Percentiles rank a stretch among this genome's conserved stretches.
phyloP scores from a whole-genome alignment of 2,113 vertebrate genomes.

The Eublepharis macularius region DNA sequence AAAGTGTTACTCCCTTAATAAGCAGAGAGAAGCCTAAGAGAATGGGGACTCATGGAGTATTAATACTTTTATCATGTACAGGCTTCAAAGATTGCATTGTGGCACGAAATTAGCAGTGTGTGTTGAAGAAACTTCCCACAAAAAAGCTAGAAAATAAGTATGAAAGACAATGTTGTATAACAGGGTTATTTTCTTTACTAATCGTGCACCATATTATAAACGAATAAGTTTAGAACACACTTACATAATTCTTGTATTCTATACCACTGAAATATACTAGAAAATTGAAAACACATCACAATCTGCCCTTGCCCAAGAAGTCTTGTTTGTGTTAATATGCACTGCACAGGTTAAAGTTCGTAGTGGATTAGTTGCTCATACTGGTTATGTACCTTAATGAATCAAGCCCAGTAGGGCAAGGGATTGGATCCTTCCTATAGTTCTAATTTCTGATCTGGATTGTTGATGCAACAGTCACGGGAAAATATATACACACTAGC shows the following conservation, averaged over 20 bases:
- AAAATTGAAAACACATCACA: background rate
- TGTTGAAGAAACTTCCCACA: background rate
- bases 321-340: background rate
- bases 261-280: background rate
- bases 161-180: background rate
- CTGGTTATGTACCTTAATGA: background rate
- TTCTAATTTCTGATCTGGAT: background rate
- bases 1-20: background rate
- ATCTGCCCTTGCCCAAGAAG: background rate
- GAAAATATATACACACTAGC: background rate
- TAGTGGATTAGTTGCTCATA: background rate
- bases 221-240: background rate
- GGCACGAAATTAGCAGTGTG: background rate
- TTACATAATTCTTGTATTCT: background rate
- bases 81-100: background rate
- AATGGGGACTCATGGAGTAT: background rate
- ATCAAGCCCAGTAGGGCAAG: background rate
- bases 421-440: background rate
- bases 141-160: background rate
- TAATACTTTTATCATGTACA: background rate
- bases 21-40: background rate
- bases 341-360: background rate
- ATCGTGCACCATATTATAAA: background rate
- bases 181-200: background rate
- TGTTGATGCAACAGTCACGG: rapidly evolving